These are phyloP conservation scores for Aleiodes testaceus DNA, from an alignment of 2,888 invertebrate species.

Conservation along the genomic window DNA sequence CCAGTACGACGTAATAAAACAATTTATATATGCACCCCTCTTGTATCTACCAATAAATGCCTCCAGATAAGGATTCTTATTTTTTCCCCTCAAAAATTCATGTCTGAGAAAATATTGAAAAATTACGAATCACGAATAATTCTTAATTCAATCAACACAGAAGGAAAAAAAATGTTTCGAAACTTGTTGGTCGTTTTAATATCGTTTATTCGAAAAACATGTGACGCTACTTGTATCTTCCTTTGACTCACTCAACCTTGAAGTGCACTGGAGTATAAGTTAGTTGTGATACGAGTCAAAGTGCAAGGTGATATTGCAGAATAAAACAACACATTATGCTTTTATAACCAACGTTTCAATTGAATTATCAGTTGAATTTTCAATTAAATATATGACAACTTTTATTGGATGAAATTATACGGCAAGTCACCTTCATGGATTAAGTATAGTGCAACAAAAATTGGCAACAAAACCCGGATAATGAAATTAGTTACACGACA, in stretches of 20 bases:
- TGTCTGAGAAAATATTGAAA: background rate
- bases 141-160: background rate
- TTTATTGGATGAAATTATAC: background rate
- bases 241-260: conserved; percentile 52
- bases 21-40: conserved; percentile 52
- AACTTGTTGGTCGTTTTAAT: conserved; percentile 29
- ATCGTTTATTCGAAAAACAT: conserved; percentile 43
- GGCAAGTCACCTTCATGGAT: background rate
- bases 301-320: conserved; percentile 53
- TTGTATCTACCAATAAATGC: conserved; percentile 10
- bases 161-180: background rate
- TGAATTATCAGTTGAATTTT: background rate
- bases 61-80: conserved; percentile 4
- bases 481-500: conserved; percentile 36
- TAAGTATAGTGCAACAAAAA: conserved; percentile 40
- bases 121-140: background rate
- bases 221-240: conserved; percentile 43
- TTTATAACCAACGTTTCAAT: background rate
- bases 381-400: background rate
- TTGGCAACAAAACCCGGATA: conserved; percentile 47
- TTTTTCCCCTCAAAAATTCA: conserved; percentile 31
- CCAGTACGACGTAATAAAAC: conserved; percentile 55
- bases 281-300: conserved; percentile 52
- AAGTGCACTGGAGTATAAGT: conserved; percentile 43
- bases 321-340: conserved; percentile 45